Evolutionary conservation across 2,113 vertebrate genomes (phyloP), one percentile per base, ranked within the genome.

Genomic region (Lophochroa leadbeateri): DNA sequence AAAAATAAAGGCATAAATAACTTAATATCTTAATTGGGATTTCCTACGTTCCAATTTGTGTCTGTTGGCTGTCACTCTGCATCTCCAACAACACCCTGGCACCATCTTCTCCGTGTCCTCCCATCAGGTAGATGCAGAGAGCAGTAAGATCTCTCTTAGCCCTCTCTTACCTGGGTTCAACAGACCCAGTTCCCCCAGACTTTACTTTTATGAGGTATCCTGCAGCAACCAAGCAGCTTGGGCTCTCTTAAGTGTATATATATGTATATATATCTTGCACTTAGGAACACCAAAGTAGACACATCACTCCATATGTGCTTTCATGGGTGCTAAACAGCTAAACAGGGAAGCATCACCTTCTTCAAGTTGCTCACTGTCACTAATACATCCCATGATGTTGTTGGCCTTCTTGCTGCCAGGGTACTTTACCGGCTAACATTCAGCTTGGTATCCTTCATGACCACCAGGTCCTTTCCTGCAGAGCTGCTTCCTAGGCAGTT

Each of bases 171-270:
- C 2, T 33, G 28, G 4, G 15, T 35, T 70, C 29, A 81, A 24
- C 12, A 63, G 28, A 16, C 3, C 23, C n/a, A 67, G 49, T 12
- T 57, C n/a, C 37, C 33, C 13, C 28, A 81, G 41, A 41, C 5
- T 87, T 46, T 31, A 31, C 20, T 75, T n/a, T 21, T 10, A 35
- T 0, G 2, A 12, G 1, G 0, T 15, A 18, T 46, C 20, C 13
- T 85, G 65, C 65, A 75, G 41, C 19, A 72, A 57, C 17, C 43
- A 44, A 4, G 1, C 9, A 44, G 7, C 21, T 35, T 20, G 44
- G 11, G 43, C 17, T 37, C 39, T n/a, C 16, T 70, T 9, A 27
- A 24, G 4, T 41, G 25, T 50, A 27, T 15, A 50, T 50, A 43
- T 23, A 75, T 28, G 18, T 6, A 28, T 2, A 3, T 17, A 23